These are phyloP conservation scores for Liasis olivaceus DNA, from an alignment of 2,797 vertebrate genomes.

Conservation along the genomic window DNA sequence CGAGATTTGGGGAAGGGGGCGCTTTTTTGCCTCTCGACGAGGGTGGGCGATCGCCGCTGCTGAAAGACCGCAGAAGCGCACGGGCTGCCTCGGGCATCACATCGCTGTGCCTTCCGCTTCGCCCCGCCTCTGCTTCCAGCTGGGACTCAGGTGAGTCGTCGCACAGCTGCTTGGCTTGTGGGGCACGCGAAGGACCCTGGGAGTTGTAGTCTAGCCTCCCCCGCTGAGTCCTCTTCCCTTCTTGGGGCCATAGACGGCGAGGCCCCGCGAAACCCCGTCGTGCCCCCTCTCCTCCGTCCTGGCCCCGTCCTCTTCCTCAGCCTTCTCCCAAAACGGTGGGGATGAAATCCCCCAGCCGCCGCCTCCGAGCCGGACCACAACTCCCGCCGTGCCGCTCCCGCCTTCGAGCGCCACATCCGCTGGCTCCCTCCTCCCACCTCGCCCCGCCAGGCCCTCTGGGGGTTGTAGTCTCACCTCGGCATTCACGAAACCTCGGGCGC, in stretches of 20 bases:
- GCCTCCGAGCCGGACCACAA: neutral
- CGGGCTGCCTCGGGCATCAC: neutral
- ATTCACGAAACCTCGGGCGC: constrained; percentile 65
- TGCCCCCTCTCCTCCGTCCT: too few species aligned
- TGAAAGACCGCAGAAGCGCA: neutral
- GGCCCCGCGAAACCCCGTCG: neutral
- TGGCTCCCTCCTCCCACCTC: neutral
- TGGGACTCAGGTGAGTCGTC: neutral
- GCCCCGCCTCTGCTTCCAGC: constrained; percentile 4
- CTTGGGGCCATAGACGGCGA: too few species aligned
- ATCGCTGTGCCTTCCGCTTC: neutral
- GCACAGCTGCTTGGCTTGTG: neutral
- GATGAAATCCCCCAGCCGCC: rapidly evolving
- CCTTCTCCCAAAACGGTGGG: rapidly evolving
- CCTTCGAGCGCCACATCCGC: neutral
- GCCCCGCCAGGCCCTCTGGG: constrained; percentile 58
- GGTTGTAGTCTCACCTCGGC: constrained; percentile 54
- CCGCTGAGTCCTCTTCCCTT: neutral
- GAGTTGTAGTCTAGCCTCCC: neutral
- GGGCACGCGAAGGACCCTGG: neutral
- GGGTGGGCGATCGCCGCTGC: neutral
- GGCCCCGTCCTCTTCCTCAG: neutral
- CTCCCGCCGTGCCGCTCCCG: constrained; percentile 21
- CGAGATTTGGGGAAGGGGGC: neutral
- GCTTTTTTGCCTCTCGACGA: neutral